Base-by-base conservation (phyloP, 2,888 invertebrate species). In the Sepioteuthis lessoniana region DNA sequence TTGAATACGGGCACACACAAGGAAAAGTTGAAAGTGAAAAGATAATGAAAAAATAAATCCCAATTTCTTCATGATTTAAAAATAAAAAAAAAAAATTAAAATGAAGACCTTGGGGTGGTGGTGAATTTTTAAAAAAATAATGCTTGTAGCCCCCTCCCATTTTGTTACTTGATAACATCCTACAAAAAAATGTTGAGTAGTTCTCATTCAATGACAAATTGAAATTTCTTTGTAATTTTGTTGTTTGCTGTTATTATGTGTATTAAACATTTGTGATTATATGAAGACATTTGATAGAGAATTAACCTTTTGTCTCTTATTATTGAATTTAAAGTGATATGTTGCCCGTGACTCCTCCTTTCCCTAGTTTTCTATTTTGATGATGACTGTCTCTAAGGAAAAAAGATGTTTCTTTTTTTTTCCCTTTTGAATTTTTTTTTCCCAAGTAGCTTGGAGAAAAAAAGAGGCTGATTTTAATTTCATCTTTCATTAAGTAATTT, bases 321-420 rank as follows among this genome's bases (percentile, higher is more conserved):
- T 55, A 60, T 60, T 60, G 60, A 60, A 60, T 60, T 76, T 76
- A n/a, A 76, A 76, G 76, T n/a, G 76, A 76, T 76, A 35, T n/a
- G n/a, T 76, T 76, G 4, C 25, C 35, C 13, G 0, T 19, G 16
- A 76, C 76, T 13, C 35, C 35, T 10, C 8, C 76, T 8, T 31
- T n/a, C 31, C 28, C 76, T 7, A 1, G 13, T 35, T n/a, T 13
- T 35, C 4, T n/a, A 13, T 35, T 76, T n/a, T 42, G 42, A 42
- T 76, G 76, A 13, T n/a, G 76, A 76, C 10, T n/a, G n/a, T 76
- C n/a, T 76, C n/a, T 35, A 10, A 35, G 16, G 76, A 35, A 55
- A 35, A 1, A 35, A 4, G 1, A 28, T 7, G 7, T 76, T 76
- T 10, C n/a, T 76, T n/a, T n/a, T n/a, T n/a, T n/a, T n/a, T n/a